These are phyloP conservation scores for Noctua janthe DNA, from an alignment of 2,888 invertebrate genomes.

Conservation along the genomic window DNA sequence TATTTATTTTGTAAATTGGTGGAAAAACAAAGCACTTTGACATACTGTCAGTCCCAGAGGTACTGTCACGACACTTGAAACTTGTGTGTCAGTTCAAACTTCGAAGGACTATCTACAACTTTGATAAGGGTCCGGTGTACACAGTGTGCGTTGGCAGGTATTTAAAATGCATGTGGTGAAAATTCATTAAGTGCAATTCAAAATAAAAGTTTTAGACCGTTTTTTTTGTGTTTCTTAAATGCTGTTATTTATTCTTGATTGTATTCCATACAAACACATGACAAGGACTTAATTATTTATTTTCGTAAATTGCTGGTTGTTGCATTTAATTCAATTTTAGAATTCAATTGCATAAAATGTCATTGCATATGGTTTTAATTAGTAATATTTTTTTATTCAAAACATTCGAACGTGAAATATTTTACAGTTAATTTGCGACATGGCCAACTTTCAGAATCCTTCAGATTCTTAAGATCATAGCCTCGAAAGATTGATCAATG, in stretches of 20 bases:
- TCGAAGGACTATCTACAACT: not conserved
- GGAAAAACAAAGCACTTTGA: not conserved
- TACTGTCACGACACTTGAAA: not conserved
- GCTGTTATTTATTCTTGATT: slow-evolving; percentile 61
- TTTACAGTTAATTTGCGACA: not conserved
- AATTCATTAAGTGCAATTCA: not conserved
- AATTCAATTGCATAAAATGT: too few relatives aligned
- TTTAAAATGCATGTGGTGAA: not conserved
- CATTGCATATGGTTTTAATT: too few relatives aligned
- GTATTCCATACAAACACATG: slow-evolving; percentile 68
- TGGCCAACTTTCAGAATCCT: not conserved
- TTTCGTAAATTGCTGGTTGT: slow-evolving; percentile 32
- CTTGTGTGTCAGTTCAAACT: not conserved
- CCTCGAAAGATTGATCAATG: too few relatives aligned
- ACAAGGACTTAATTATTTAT: slow-evolving; percentile 62
- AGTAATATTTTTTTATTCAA: too few relatives aligned
- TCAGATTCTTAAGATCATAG: not conserved
- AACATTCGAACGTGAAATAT: too few relatives aligned
- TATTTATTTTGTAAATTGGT: not conserved
- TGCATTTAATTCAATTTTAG: too few relatives aligned
- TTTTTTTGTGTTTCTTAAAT: slow-evolving; percentile 64
- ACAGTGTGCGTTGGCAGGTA: not conserved
- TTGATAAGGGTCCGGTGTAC: not conserved
- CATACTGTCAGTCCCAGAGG: not conserved
- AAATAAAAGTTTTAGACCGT: too few relatives aligned